A percentile compares a stretch with the other conserved stretches of the same genome.
Conservation (phyloP, 2,888 invertebrate genomes). For the Branchipolynoe longqiensis region DNA sequence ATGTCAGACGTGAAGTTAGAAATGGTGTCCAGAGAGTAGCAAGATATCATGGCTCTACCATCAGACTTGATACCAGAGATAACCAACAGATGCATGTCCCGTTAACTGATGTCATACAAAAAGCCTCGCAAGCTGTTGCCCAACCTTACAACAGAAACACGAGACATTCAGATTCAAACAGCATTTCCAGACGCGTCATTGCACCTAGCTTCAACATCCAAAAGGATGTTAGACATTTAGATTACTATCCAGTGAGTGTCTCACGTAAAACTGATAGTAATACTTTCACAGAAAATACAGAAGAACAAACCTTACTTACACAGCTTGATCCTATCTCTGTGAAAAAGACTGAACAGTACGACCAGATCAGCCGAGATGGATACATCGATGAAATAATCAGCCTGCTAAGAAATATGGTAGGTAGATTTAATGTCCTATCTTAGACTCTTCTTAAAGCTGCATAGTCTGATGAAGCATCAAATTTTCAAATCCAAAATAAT, state of each 20-base stretch:
- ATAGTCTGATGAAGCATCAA: no score
- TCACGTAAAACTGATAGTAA: not conserved
- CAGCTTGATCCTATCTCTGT: no score
- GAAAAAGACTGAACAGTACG: not conserved
- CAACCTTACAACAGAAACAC: not conserved
- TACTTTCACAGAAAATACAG: not conserved
- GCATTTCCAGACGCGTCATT: not conserved
- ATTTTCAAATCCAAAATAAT: no score
- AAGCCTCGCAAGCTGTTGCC: no score
- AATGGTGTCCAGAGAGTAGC: not conserved
- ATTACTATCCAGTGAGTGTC: not conserved
- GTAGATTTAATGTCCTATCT: no score
- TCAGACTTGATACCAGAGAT: not conserved
- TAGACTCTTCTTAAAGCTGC: no score
- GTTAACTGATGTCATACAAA: not conserved
- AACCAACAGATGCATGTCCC: not conserved
- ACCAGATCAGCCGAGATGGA: not conserved
- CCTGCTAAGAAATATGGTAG: constrained; percentile 3
- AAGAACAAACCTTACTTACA: no score
- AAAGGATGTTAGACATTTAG: constrained; percentile 5
- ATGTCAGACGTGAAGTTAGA: not conserved
- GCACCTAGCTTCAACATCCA: not conserved
- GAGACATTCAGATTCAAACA: constrained; percentile 2
- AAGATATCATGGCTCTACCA: not conserved
- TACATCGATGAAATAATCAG: not conserved